phyloP scores from a whole-genome alignment of 2,113 vertebrate genomes.

The Apodemus speciosus region DNA sequence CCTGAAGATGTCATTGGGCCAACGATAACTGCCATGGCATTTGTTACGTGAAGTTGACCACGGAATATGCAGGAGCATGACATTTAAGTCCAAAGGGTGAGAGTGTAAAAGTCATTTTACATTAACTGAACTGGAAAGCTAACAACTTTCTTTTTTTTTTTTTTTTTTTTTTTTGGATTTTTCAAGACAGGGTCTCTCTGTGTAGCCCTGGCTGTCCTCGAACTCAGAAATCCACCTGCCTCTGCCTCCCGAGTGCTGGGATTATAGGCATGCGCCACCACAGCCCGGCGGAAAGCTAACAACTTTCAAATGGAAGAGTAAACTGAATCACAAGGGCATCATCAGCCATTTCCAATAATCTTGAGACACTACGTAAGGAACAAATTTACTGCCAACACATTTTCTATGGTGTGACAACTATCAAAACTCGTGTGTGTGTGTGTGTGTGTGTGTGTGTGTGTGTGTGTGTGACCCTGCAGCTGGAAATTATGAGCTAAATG shows the following conservation, averaged over 20 bases:
- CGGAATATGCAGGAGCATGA: not conserved
- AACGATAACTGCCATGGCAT: not conserved
- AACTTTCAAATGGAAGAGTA: not conserved
- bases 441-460: no score
- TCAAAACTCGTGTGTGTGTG: not conserved
- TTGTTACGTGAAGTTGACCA: not conserved
- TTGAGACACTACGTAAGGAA: conserved; percentile 5
- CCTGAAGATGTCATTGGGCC: not conserved
- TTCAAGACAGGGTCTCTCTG: no score
- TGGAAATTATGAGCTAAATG: not conserved
- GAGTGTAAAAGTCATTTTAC: conserved; percentile 3
- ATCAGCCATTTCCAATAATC: not conserved
- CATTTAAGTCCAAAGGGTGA: not conserved
- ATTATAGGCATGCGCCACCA: no score
- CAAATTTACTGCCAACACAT: conserved; percentile 1
- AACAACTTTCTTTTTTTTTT: conserved; percentile 40
- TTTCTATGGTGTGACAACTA: conserved; percentile 6
- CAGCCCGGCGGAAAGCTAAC: conserved; percentile 27
- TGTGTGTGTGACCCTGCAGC: not conserved
- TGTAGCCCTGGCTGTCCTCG: no score
- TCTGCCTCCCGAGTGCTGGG: no score
- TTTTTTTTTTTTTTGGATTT: no score
- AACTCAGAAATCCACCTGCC: no score
- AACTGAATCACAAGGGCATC: not conserved
- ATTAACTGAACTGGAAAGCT: conserved; percentile 33